Percentiles rank a stretch among this genome's conserved stretches.
Evolutionary conservation across 1,140 invertebrate genomes (phyloP).

Genomic region (Zaprionus inermis): DNA sequence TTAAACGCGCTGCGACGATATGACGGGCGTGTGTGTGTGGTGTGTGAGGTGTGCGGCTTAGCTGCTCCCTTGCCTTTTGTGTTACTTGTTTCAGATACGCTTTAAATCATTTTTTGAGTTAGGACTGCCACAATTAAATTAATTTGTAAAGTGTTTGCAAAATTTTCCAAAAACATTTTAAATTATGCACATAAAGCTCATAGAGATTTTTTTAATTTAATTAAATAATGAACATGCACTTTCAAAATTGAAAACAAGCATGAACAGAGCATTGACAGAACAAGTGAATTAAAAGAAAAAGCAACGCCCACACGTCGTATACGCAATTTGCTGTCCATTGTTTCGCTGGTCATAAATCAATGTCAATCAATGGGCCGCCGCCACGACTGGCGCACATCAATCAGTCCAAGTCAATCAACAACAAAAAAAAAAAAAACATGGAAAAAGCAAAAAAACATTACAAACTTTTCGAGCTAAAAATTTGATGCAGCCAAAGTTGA

Average conservation of each 20-base stretch:
- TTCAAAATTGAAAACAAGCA: neutral
- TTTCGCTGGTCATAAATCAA: constrained; percentile 65
- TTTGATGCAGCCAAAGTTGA: constrained; percentile 9
- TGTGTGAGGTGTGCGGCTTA: neutral
- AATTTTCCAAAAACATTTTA: neutral
- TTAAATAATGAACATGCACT: neutral
- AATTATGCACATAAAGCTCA: neutral
- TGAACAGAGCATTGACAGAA: neutral
- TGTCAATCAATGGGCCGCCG: constrained; percentile 59
- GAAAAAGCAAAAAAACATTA: constrained; percentile 28
- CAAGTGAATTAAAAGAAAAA: neutral
- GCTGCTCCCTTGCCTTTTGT: neutral
- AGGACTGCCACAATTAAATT: neutral
- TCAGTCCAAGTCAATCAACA: constrained; percentile 68
- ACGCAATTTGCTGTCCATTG: constrained; percentile 54
- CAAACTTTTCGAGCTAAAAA: constrained; percentile 44
- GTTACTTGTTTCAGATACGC: constrained; percentile 47
- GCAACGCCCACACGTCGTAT: constrained; percentile 11
- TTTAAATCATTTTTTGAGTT: constrained; percentile 33
- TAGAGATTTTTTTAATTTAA: neutral
- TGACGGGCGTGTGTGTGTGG: neutral
- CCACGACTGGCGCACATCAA: constrained; percentile 60
- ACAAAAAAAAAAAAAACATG: neutral
- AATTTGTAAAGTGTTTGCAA: neutral
- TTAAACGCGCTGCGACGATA: constrained; percentile 27